phyloP scores from a whole-genome alignment of 2,888 invertebrate species.

The Callimorpha dominula region DNA sequence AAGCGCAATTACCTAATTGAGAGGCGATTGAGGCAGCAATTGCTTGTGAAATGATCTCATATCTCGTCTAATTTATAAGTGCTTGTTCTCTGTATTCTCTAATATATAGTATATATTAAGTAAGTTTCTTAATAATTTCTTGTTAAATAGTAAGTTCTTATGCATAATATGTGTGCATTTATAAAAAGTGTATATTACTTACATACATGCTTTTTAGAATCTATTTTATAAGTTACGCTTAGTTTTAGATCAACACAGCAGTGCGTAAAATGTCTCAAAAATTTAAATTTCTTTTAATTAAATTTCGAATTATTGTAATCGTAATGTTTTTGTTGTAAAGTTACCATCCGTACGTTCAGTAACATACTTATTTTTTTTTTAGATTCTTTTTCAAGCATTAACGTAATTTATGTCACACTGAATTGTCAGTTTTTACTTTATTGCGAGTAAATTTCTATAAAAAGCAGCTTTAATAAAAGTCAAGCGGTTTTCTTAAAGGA shows the following conservation, averaged over 20 bases:
- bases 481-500: slow-evolving; percentile 24
- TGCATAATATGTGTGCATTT: background rate
- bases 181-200: too few relatives aligned
- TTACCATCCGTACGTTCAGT: background rate
- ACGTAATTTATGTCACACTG: background rate
- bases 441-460: slow-evolving; percentile 5
- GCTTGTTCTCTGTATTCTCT: slow-evolving; percentile 41
- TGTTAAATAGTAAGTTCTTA: background rate
- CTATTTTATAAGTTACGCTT: too few relatives aligned
- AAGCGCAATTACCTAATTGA: slow-evolving; percentile 70
- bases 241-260: too few relatives aligned
- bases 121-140: background rate
- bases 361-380: background rate
- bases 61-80: slow-evolving; percentile 59
- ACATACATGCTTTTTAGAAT: too few relatives aligned
- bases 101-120: background rate
- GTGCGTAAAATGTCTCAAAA: too few relatives aligned
- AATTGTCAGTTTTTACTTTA: slow-evolving; percentile 4
- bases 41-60: slow-evolving; percentile 73
- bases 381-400: background rate
- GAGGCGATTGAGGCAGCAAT: slow-evolving; percentile 66
- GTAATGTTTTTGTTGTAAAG: background rate
- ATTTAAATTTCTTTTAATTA: background rate
- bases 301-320: background rate
- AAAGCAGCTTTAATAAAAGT: slow-evolving; percentile 24